These are phyloP conservation scores for Thaumatotibia leucotreta DNA, from an alignment of 1,140 invertebrate species.

Conservation along the genomic window DNA sequence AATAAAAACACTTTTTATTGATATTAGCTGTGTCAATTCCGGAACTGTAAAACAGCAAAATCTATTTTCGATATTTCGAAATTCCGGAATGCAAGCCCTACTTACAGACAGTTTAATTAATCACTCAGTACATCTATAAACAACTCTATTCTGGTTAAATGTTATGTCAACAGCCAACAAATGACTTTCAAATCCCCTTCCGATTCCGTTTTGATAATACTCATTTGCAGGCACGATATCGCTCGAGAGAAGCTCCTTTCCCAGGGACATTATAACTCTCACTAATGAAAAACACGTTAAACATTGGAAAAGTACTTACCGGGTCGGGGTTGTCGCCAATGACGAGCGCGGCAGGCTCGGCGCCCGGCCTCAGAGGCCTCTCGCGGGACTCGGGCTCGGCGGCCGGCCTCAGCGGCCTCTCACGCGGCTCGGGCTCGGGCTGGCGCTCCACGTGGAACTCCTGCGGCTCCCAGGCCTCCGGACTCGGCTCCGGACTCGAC, in stretches of 20 bases:
- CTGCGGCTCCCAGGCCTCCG: conserved; percentile 48
- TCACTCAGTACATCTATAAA: no score
- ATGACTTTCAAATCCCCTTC: no score
- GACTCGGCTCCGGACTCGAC: conserved; percentile 59
- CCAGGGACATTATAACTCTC: not conserved
- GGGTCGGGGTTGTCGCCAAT: conserved; percentile 63
- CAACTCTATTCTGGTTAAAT: no score
- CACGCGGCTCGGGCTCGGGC: conserved; percentile 14
- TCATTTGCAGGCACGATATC: not conserved
- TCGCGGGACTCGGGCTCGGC: conserved; percentile 34
- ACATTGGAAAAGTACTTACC: conserved; percentile 28
- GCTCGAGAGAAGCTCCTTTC: no score
- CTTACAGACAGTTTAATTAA: no score
- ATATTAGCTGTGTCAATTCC: no score
- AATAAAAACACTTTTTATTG: no score
- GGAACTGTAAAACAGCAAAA: no score
- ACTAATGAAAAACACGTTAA: not conserved
- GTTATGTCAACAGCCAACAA: no score
- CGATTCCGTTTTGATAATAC: not conserved
- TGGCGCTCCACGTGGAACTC: conserved; percentile 35
- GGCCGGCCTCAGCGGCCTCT: conserved; percentile 35
- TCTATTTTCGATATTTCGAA: no score
- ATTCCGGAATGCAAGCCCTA: no score
- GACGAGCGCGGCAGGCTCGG: conserved; percentile 56
- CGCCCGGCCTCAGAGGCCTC: conserved; percentile 26